Conservation (phyloP, 2,113 vertebrate genomes). For the Echinops telfairi region DNA sequence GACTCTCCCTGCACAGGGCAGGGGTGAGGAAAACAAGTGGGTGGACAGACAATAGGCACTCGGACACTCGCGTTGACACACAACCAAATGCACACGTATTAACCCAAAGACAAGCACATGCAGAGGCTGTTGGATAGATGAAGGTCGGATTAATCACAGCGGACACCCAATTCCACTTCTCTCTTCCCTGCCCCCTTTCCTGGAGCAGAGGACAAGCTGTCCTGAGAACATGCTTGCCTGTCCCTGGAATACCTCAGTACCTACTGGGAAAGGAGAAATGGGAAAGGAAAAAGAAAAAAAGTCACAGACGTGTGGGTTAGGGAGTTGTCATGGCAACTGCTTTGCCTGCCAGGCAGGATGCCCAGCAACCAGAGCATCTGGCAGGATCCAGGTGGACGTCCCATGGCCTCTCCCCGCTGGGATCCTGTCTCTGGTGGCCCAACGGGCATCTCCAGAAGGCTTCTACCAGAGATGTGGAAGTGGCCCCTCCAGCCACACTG, state of each 20-base stretch:
- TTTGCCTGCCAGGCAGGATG: conserved; percentile 65
- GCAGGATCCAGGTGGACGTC: conserved; percentile 53
- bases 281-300: conserved; percentile 17
- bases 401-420: conserved; percentile 41
- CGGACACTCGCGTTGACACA: not conserved
- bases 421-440: conserved; percentile 14
- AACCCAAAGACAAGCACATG: not conserved
- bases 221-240: conserved; percentile 59
- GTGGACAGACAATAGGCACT: not conserved
- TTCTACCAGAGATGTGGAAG: conserved; percentile 15
- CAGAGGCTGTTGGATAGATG: not conserved
- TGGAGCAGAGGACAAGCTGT: conserved; percentile 60
- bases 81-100: conserved; percentile 8
- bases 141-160: not conserved
- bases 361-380: conserved; percentile 75
- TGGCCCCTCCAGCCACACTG: not conserved
- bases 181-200: not conserved
- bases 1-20: not conserved
- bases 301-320: not conserved
- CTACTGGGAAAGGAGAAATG: conserved; percentile 69
- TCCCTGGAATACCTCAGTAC: conserved; percentile 76
- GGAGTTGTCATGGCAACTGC: conserved; percentile 73
- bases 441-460: conserved; percentile 46
- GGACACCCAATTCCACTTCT: not conserved
- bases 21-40: not conserved